These are phyloP conservation scores for Prinia subflava DNA, from an alignment of 2,113 vertebrate species.

Conservation along the genomic window DNA sequence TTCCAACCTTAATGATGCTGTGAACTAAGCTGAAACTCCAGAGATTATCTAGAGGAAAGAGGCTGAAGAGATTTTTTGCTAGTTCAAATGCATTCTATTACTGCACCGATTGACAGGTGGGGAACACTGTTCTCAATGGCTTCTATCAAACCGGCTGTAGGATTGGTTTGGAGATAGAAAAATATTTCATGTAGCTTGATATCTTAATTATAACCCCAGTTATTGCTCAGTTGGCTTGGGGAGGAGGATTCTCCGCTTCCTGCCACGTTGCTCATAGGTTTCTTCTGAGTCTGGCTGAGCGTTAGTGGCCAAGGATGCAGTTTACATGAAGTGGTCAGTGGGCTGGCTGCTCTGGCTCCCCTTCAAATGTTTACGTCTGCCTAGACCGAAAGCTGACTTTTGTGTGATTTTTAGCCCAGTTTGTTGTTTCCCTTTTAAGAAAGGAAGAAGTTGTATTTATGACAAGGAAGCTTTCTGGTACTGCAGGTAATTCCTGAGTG, in stretches of 20 bases:
- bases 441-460: background rate
- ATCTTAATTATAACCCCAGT: background rate
- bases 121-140: background rate
- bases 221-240: background rate
- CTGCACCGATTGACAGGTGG: background rate
- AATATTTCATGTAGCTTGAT: background rate
- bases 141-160: background rate
- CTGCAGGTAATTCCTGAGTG: background rate
- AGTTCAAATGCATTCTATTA: fast-evolving
- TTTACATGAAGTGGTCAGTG: background rate
- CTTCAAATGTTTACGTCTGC: background rate
- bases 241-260: background rate
- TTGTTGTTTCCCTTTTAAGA: background rate
- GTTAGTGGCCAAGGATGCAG: background rate
- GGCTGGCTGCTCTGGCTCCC: background rate
- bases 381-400: background rate
- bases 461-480: background rate
- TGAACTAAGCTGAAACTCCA: background rate
- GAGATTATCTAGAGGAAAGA: background rate
- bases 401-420: background rate
- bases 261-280: fast-evolving
- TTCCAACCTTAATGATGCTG: background rate
- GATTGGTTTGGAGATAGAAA: background rate
- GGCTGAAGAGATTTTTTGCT: background rate
- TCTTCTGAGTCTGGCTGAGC: background rate